These are phyloP conservation scores for Catocala nupta DNA, from an alignment of 2,888 invertebrate genomes.

Conservation along the genomic window DNA sequence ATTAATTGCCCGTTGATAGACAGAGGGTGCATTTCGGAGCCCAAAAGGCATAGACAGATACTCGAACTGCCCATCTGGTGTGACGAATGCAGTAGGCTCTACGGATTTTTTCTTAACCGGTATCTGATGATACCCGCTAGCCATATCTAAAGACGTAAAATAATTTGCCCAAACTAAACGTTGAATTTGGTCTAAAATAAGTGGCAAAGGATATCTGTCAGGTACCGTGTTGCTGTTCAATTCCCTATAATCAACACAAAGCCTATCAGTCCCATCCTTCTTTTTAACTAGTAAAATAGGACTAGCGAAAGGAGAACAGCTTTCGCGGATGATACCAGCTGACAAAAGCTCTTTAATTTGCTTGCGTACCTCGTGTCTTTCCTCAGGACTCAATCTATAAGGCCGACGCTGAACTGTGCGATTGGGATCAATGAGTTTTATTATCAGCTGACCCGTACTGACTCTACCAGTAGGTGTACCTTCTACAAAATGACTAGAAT, in stretches of 20 bases:
- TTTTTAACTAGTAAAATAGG: constrained; percentile 16
- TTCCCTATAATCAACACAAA: constrained; percentile 12
- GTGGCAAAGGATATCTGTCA: constrained; percentile 10
- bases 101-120: no score
- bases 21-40: not conserved
- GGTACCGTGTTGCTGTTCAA: constrained; percentile 7
- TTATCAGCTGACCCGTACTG: constrained; percentile 1
- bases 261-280: constrained; percentile 5
- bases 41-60: no score
- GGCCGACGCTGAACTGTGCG: constrained; percentile 14
- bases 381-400: constrained; percentile 7
- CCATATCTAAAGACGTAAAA: no score
- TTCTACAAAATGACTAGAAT: no score
- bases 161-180: constrained; percentile 16
- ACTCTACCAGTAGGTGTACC: constrained; percentile 2
- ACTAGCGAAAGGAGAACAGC: constrained; percentile 14
- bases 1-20: constrained; percentile 33
- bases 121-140: no score
- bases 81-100: no score
- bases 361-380: constrained; percentile 1
- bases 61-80: no score
- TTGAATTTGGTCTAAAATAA: constrained; percentile 16
- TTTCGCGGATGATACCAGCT: constrained; percentile 7
- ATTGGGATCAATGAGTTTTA: constrained; percentile 8
- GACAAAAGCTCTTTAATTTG: constrained; percentile 4